Base-by-base conservation (phyloP, 1,140 invertebrate genomes). In the Glossosoma conforme region DNA sequence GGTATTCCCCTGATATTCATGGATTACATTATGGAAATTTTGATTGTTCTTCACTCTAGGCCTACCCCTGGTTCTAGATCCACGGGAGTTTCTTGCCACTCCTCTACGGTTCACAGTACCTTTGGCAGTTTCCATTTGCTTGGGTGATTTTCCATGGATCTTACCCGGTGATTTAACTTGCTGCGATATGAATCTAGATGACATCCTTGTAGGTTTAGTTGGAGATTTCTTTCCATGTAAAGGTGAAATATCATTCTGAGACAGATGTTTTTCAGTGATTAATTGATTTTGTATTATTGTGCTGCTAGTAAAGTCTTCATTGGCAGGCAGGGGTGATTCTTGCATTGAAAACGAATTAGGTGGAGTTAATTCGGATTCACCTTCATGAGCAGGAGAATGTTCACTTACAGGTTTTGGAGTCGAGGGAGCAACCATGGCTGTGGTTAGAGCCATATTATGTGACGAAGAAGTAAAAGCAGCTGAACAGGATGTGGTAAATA, bases 391-490 rank as follows among this genome's bases (percentile, higher is more conserved):
- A 5, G 72, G 68, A 20, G 71, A 72, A 47, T 72, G 22, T 20
- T 54, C 70, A 8, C 65, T 50, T 2, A 67, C 65, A 1, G 60
- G 51, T 52, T 73, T 71, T 10, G 76, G 69, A 17, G 70, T 67
- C 15, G 69, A 65, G 36, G 75, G 68, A 44, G 76, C 78, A 14
- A 87, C 84, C 78, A 89, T 87, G 0, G 84, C 81, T 4, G 84
- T 82, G 2, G 84, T 87, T 1, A 88, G 63, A 0, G 83, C 85
- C 75, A 87, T 84, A 60, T 88, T 87, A 62, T 86, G 82, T 32
- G 84, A 80, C 2, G 84, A 87, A 11, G 85, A 81, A 3, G 86
- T 87, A 61, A 89, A 89, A 6, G 84, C 78, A 2, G 87, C 86
- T 2, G 80, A 81, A 68, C 83, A 84, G 1, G 83, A 68, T 11